phyloP scores from a whole-genome alignment of 2,888 invertebrate genomes.

The Colletes collaris region DNA sequence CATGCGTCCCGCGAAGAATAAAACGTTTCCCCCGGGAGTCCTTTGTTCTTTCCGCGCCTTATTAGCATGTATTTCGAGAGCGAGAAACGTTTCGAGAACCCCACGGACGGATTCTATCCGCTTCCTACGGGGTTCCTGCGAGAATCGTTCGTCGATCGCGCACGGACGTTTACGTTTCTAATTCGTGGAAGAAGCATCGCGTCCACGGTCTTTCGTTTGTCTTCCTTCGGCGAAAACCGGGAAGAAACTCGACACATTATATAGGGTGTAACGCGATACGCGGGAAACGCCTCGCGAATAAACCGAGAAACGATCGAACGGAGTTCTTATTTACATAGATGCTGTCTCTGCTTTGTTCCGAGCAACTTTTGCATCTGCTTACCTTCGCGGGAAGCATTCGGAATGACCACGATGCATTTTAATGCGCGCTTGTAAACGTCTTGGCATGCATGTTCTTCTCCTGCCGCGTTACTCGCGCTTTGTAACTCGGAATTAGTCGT shows the following conservation, averaged over 20 bases:
- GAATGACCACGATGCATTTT: no score
- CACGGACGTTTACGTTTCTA: conserved; percentile 20
- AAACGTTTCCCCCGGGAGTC: conserved; percentile 27
- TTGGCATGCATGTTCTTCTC: no score
- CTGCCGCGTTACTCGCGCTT: no score
- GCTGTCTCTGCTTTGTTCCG: no score
- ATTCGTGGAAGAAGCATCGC: conserved; percentile 38
- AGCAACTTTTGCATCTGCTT: no score
- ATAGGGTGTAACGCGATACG: conserved; percentile 7
- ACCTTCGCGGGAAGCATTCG: neutral
- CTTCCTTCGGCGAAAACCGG: conserved; percentile 17
- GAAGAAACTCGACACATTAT: conserved; percentile 40
- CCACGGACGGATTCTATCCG: neutral
- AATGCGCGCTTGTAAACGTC: no score
- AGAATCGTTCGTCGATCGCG: neutral
- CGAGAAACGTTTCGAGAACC: neutral
- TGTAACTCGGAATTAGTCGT: no score
- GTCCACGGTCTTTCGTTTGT: conserved; percentile 15
- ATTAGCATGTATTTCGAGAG: conserved; percentile 12
- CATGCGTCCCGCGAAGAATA: conserved; percentile 16
- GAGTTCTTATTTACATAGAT: neutral
- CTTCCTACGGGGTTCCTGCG: neutral
- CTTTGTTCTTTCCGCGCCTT: conserved; percentile 24
- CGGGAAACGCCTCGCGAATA: neutral
- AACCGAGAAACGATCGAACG: neutral